Base-by-base conservation (phyloP, 2,797 vertebrate genomes). In the Chromis chromis region DNA sequence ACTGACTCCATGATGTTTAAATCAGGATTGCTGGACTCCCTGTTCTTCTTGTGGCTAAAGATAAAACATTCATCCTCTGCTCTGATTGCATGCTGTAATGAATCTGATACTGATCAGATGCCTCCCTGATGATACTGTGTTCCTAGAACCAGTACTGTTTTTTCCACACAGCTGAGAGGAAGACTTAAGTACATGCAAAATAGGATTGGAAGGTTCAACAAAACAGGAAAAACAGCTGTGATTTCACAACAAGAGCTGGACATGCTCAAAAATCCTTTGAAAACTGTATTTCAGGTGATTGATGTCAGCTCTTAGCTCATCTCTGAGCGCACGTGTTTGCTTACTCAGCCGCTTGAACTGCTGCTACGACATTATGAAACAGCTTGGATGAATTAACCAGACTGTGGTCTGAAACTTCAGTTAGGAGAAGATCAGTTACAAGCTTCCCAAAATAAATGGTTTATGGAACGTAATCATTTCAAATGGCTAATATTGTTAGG, bases 291-390 rank as follows among this genome's bases (percentile, higher is more conserved):
- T 5, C 40, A 22, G 44, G 48, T 65, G 58, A 71, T 48, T 64
- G 50, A 65, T 50, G 25, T 55, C 22, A 49, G 25, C 21, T 55
- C 55, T 70, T 46, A 46, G 44, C 44, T 46, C 56, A 36, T 50
- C 28, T 33, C 24, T 39, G 16, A 21, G 59, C 65, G 72, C 63
- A 48, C 16, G 60, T 67, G 63, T 68, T 17, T 46, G 53, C 57
- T 74, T 76, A 46, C 53, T 74, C 74, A 73, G 54, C 70, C 59
- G 12, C 52, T 76, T 62, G 31, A 68, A 55, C 48, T 44, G 49
- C 72, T 48, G 71, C 44, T 50, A 17, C 36, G 27, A 69, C 57
- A 52, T 59, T 50, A 65, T 57, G 62, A 54, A 62, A 63, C 70
- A 80, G 46, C 57, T 62, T 63, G 70, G 27, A 59, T 60, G 22